A percentile compares a stretch with the other conserved stretches of the same genome.
phyloP scores from a whole-genome alignment of 2,888 invertebrate genomes.

The Zootermopsis nevadensis region DNA sequence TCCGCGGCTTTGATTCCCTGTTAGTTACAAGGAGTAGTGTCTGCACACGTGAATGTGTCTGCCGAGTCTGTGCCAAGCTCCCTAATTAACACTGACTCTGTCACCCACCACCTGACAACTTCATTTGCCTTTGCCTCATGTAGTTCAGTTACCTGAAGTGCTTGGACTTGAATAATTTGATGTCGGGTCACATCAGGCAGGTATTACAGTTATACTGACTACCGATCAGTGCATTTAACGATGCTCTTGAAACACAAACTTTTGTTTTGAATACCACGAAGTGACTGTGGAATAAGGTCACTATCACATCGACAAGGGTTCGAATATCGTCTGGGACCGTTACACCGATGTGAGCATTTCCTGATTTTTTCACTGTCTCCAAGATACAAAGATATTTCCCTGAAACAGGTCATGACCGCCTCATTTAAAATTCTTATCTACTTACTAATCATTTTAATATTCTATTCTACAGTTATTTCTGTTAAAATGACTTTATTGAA shows the following conservation, averaged over 20 bases:
- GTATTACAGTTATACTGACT: background rate
- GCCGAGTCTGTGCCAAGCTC: background rate
- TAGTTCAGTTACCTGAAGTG: background rate
- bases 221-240: background rate
- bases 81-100: background rate
- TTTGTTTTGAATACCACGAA: too few relatives aligned
- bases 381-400: too few relatives aligned
- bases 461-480: too few relatives aligned
- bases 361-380: too few relatives aligned
- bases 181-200: background rate
- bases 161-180: constrained; percentile 9
- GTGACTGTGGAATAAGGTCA: too few relatives aligned
- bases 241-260: background rate
- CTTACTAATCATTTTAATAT: too few relatives aligned
- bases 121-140: background rate
- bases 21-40: background rate
- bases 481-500: too few relatives aligned
- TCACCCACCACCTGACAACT: constrained; percentile 22
- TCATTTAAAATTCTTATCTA: too few relatives aligned
- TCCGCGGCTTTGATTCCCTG: background rate
- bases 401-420: too few relatives aligned
- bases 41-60: background rate
- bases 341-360: too few relatives aligned
- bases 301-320: too few relatives aligned
- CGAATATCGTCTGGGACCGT: too few relatives aligned